These are phyloP conservation scores for Drosophila meridionalis DNA, from an alignment of 2,888 invertebrate genomes.

Conservation along the genomic window DNA sequence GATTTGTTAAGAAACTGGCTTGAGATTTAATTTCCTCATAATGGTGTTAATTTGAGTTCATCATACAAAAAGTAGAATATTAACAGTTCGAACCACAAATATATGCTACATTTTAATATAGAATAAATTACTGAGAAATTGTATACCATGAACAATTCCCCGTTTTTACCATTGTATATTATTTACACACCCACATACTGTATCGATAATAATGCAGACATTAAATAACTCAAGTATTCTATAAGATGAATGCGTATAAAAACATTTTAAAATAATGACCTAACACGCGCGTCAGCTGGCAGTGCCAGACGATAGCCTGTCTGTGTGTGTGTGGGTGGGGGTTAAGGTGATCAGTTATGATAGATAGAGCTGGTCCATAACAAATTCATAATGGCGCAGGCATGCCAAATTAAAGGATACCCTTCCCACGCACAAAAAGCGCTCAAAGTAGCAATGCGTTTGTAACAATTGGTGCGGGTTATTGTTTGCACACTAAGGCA, in stretches of 20 bases:
- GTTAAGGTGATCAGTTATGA: conserved; percentile 56
- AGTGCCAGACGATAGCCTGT: conserved; percentile 9
- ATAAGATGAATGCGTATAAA: not conserved
- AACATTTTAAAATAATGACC: conserved; percentile 11
- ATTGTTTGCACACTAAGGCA: conserved; percentile 30
- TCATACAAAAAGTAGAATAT: not conserved
- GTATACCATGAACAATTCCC: too few species aligned
- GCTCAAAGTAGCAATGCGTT: conserved; percentile 55
- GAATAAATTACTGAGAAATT: not conserved
- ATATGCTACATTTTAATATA: not conserved
- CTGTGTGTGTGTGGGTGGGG: conserved; percentile 28
- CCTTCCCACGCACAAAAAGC: conserved; percentile 28
- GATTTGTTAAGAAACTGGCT: too few species aligned
- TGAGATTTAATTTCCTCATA: too few species aligned
- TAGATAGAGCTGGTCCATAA: conserved; percentile 60
- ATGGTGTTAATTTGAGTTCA: not conserved
- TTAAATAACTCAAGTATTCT: conserved; percentile 7
- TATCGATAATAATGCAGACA: not conserved
- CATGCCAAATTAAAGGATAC: conserved; percentile 46
- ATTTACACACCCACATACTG: not conserved
- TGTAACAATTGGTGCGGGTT: conserved; percentile 49
- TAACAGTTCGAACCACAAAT: not conserved
- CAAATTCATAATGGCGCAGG: conserved; percentile 67
- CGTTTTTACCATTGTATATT: not conserved
- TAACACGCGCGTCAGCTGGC: conserved; percentile 40